Evolutionary conservation across 53 echinoderm and acorn worm genomes (phyloP), one percentile per base, ranked within the genome.

Genomic region (Mesocentrotus franciscanus): DNA sequence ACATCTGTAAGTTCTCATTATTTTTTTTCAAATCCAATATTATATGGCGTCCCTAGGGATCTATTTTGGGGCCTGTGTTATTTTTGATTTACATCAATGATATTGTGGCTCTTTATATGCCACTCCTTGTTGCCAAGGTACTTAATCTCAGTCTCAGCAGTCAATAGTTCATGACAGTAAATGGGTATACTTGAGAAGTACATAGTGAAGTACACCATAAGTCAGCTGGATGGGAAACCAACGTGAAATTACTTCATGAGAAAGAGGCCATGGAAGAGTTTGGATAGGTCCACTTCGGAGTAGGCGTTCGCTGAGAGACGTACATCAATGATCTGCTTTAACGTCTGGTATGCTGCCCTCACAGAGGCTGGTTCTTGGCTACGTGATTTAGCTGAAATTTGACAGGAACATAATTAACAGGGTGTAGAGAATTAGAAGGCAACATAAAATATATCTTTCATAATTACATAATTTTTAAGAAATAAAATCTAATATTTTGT

Each of bases 241-340:
- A 64, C 0, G 64, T 64, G 20, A 29, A 9, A 1, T 92, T 92
- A 92, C 92, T 94, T 94, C 95, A 97, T 90, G 10, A 97, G 94
- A 61, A 96, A 97, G 66, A 98, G 95, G 0, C 98, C 98, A 33
- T 97, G 87, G 85, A 99, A 99, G 61, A 99, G 95, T 39, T 96
- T 96, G 56, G 94, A 96, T 22, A 99, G 95, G 76, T 99, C 97
- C 62, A 99, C 99, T 94, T 99, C 99, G 8, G 99, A 99, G 96
- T 98, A 98, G 18, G 96, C 96, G 60, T 96, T 98, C 55, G 95
- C 95, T 35, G 85, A 68, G n/a, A 98, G 95, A 39, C 91, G 89
- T 36, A 94, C 92, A 90, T 98, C 98, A 56, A 98, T 94, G 71
- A 93, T 93, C 89, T 92, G 95, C 56, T 96, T 95, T 92, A 99